Evolutionary conservation across 2,888 invertebrate genomes (phyloP).

Genomic region (Ormyrus nitidulus): DNA sequence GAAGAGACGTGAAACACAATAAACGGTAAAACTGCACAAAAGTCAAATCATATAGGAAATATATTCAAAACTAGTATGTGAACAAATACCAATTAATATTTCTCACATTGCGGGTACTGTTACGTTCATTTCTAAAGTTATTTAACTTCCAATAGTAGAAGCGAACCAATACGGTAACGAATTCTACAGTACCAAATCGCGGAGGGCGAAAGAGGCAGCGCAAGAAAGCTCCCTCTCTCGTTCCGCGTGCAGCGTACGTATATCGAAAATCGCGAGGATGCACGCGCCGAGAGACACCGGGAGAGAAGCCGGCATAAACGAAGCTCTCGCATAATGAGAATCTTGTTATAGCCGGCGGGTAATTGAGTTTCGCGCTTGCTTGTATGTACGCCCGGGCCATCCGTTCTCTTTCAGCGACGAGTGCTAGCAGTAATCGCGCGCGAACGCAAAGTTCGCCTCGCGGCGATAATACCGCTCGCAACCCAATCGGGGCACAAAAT

Average conservation of each 20-base stretch:
- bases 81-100: too few relatives aligned
- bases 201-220: neutral
- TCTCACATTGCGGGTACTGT: too few relatives aligned
- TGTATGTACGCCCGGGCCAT: neutral
- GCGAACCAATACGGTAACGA: too few relatives aligned
- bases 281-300: neutral
- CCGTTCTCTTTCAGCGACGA: neutral
- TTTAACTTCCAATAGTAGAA: too few relatives aligned
- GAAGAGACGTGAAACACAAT: too few relatives aligned
- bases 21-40: too few relatives aligned
- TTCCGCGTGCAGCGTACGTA: neutral
- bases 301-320: slow-evolving; percentile 16
- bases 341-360: slow-evolving; percentile 51
- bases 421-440: slow-evolving; percentile 30
- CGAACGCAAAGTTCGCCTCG: slow-evolving; percentile 17
- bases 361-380: slow-evolving; percentile 51
- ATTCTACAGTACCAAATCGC: neutral
- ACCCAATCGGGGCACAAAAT: slow-evolving; percentile 68
- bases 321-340: slow-evolving; percentile 53
- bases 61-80: too few relatives aligned
- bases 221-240: neutral
- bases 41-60: too few relatives aligned
- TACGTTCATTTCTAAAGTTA: too few relatives aligned
- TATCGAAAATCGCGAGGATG: slow-evolving; percentile 4
- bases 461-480: slow-evolving; percentile 41